Evolutionary conservation across 2,113 vertebrate genomes (phyloP).

Genomic region (Oceanites oceanicus): DNA sequence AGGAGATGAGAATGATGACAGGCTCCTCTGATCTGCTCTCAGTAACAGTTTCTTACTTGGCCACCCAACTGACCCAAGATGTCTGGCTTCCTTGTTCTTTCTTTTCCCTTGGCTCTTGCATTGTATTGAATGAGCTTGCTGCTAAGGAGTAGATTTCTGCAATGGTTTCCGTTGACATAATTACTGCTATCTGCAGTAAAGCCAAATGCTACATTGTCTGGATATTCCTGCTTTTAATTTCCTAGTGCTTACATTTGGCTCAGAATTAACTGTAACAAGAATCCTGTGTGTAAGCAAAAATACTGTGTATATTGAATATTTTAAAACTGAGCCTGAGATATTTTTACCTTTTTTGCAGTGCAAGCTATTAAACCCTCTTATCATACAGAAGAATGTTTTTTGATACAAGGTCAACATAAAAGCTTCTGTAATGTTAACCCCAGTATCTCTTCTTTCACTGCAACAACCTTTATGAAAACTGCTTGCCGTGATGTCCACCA

Average conservation of each 20-base stretch:
- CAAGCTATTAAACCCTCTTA: background rate
- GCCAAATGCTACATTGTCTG: background rate
- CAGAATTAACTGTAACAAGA: background rate
- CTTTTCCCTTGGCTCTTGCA: background rate
- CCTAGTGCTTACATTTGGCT: background rate
- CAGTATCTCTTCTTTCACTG: background rate
- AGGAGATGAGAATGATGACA: background rate
- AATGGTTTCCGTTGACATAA: no score
- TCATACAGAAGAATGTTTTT: background rate
- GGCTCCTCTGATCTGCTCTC: background rate
- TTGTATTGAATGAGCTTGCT: background rate
- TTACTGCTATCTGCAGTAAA: background rate
- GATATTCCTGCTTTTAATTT: background rate
- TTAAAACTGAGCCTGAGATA: background rate
- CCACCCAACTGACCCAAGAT: background rate
- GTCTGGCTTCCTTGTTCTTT: background rate
- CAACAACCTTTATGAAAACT: background rate
- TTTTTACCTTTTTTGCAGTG: background rate
- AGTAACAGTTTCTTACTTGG: background rate
- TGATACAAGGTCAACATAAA: background rate
- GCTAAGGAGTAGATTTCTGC: background rate
- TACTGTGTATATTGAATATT: background rate
- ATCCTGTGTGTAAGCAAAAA: background rate
- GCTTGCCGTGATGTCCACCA: background rate
- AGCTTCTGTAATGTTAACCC: background rate